These are phyloP conservation scores for Scolopax bukidnonensis DNA, from an alignment of 2,797 vertebrate species.

Conservation along the genomic window DNA sequence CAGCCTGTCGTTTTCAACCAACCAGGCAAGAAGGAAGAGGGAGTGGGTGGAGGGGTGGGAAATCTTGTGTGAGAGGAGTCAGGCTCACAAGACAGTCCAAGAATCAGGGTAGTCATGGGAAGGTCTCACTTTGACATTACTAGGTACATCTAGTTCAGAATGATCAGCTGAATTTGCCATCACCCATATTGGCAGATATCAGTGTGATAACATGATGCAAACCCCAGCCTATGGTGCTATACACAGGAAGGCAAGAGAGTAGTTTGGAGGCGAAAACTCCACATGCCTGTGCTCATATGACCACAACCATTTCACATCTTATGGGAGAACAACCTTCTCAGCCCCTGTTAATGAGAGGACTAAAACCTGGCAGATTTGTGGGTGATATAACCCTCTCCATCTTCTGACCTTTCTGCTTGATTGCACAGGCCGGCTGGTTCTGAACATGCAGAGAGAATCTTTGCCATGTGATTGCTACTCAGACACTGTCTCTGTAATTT, in stretches of 20 bases:
- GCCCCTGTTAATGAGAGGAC: not conserved
- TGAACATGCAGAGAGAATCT: not conserved
- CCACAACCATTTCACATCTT: not conserved
- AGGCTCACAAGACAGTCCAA: not conserved
- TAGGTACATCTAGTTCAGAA: not conserved
- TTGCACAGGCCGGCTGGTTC: conserved; percentile 2
- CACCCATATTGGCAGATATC: not conserved
- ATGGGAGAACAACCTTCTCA: not conserved
- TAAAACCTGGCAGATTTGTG: not conserved
- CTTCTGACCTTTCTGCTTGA: conserved; percentile 15
- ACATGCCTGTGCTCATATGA: not conserved
- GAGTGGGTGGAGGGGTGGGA: not conserved
- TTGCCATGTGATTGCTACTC: conserved; percentile 49
- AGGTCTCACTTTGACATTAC: not conserved
- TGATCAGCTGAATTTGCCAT: not conserved
- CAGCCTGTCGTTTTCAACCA: not conserved
- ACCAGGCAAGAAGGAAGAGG: not conserved
- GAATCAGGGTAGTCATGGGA: not conserved
- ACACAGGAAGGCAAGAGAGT: not conserved
- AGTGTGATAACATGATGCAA: accelerated
- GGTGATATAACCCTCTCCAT: not conserved
- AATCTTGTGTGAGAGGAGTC: not conserved
- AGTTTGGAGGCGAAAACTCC: not conserved
- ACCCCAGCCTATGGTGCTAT: not conserved
- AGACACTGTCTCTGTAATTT: conserved; percentile 57